These are phyloP conservation scores for Galemys pyrenaicus DNA, from an alignment of 2,113 vertebrate genomes.

Conservation along the genomic window DNA sequence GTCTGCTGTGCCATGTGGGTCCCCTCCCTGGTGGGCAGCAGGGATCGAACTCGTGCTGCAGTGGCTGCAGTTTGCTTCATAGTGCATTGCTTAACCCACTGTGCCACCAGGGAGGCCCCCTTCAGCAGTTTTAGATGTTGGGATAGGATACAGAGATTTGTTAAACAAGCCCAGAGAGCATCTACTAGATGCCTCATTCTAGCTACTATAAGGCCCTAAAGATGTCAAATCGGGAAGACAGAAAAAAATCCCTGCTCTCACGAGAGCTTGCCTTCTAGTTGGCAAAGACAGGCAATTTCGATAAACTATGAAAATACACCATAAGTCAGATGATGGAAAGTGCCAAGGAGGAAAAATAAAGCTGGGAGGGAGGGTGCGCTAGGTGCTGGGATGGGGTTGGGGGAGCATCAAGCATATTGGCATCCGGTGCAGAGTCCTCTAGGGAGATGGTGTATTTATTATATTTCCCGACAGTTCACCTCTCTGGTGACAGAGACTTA, in stretches of 20 bases:
- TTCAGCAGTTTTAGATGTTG: slow-evolving; percentile 37
- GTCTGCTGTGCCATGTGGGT: no score
- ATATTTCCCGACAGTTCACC: no score
- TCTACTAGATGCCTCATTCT: background rate
- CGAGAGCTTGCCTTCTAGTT: background rate
- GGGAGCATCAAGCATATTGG: background rate
- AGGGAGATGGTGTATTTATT: no score
- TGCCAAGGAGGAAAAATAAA: background rate
- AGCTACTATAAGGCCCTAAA: background rate
- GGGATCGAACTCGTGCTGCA: no score
- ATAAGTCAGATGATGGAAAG: background rate
- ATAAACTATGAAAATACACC: background rate
- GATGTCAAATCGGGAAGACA: slow-evolving; percentile 14
- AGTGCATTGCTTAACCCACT: no score
- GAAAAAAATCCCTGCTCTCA: background rate
- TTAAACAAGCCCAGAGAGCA: background rate
- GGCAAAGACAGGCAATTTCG: background rate
- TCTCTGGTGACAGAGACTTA: no score
- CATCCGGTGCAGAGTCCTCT: background rate
- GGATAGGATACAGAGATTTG: background rate
- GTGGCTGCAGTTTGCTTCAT: no score
- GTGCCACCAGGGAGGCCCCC: no score
- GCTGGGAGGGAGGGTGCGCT: background rate
- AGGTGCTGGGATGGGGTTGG: background rate
- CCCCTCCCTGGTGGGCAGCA: no score